Percentiles rank a stretch among this genome's conserved stretches.
Evolutionary conservation across 2,113 vertebrate species (phyloP).

Genomic region (Vidua chalybeata): DNA sequence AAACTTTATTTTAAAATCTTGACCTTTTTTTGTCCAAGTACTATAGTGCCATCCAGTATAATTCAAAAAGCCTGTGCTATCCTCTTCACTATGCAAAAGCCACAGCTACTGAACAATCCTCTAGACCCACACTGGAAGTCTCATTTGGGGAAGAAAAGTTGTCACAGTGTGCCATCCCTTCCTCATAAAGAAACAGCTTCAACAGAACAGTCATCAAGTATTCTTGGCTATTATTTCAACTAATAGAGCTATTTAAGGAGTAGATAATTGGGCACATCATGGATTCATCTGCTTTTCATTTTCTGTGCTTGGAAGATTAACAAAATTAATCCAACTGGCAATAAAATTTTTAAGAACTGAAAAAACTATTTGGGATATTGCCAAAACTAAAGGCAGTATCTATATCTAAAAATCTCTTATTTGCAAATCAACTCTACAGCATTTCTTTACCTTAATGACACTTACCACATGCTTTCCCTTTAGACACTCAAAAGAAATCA

Average conservation of each 20-base stretch:
- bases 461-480: neutral
- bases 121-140: neutral
- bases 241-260: conserved; percentile 18
- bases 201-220: neutral
- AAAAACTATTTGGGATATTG: neutral
- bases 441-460: neutral
- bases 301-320: conserved; percentile 20
- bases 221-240: conserved; percentile 18
- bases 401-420: neutral
- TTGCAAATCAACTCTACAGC: neutral
- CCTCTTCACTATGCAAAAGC: neutral
- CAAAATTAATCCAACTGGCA: neutral
- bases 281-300: conserved; percentile 18
- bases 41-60: neutral
- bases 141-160: neutral
- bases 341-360: conserved; percentile 14
- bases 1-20: neutral
- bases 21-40: neutral
- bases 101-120: neutral
- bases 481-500: neutral
- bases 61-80: neutral
- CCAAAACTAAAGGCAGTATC: neutral
- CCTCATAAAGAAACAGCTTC: neutral
- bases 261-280: conserved; percentile 9
- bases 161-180: neutral